Evolutionary conservation across 2,797 vertebrate genomes (phyloP).

Genomic region (Malurus splendens): DNA sequence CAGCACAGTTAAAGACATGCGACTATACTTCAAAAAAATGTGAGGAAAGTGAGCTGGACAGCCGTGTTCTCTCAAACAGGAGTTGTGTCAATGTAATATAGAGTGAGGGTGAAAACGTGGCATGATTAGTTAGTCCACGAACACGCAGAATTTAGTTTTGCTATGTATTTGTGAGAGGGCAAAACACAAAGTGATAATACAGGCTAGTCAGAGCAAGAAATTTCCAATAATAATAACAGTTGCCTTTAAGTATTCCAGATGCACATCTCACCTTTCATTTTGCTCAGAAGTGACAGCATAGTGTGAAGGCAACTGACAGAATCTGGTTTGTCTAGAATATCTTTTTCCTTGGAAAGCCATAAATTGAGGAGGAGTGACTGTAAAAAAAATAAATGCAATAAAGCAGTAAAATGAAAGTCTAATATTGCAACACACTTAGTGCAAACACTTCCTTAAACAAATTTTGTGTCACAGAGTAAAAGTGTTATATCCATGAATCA

Average conservation of each 20-base stretch:
- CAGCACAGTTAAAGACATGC: neutral
- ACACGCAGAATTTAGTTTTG: neutral
- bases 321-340: constrained; percentile 78
- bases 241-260: neutral
- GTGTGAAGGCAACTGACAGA: constrained; percentile 79
- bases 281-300: constrained; percentile 83
- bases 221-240: neutral
- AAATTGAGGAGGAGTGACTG: constrained; percentile 86
- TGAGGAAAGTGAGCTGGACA: neutral
- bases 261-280: constrained; percentile 84
- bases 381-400: neutral
- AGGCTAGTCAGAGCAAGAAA: neutral
- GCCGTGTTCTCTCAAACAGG: accelerated
- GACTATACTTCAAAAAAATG: neutral
- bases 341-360: constrained; percentile 91
- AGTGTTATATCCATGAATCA: neutral
- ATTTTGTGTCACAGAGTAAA: neutral
- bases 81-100: neutral
- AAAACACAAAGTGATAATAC: neutral
- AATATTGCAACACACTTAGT: neutral
- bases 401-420: neutral
- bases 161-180: neutral
- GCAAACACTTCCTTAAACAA: neutral
- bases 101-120: neutral
- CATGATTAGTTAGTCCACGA: neutral